phyloP scores from a whole-genome alignment of 2,888 invertebrate genomes.

The Dermolepida albohirtum region DNA sequence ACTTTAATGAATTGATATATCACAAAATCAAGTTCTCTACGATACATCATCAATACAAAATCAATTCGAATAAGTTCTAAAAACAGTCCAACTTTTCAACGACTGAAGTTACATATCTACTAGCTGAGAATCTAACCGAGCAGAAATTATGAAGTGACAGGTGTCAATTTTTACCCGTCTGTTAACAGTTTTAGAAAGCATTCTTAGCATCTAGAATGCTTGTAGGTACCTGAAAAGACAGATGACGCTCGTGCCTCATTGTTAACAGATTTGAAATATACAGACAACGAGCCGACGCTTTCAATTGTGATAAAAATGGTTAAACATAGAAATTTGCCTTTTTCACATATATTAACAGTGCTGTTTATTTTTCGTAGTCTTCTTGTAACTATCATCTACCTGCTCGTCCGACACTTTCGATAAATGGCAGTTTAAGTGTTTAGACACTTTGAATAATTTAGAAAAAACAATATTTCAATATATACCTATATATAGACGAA shows the following conservation, averaged over 20 bases:
- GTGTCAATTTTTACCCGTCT: conserved; percentile 54
- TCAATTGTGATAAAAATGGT: conserved; percentile 32
- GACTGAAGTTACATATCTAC: conserved; percentile 34
- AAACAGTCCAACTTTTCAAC: conserved; percentile 14
- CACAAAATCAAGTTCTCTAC: no score
- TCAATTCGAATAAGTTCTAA: conserved; percentile 7
- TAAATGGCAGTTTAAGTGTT: conserved; percentile 3
- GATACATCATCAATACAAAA: not conserved
- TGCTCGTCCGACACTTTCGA: not conserved
- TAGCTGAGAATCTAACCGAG: conserved; percentile 49
- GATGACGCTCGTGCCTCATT: conserved; percentile 56
- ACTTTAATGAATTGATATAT: no score
- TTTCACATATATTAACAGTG: conserved; percentile 22
- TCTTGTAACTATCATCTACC: conserved; percentile 3
- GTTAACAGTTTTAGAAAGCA: conserved; percentile 50
- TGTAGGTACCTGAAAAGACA: conserved; percentile 53
- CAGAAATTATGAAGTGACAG: conserved; percentile 55
- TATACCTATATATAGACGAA: no score
- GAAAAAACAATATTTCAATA: no score
- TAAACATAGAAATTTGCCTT: conserved; percentile 28
- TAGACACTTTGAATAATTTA: conserved; percentile 1
- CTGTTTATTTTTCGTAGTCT: conserved; percentile 23
- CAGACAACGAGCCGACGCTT: conserved; percentile 20
- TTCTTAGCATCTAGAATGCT: conserved; percentile 32
- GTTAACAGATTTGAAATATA: conserved; percentile 47